Base-by-base conservation (phyloP, 2,888 invertebrate genomes). In the Tetramorium bicarinatum region DNA sequence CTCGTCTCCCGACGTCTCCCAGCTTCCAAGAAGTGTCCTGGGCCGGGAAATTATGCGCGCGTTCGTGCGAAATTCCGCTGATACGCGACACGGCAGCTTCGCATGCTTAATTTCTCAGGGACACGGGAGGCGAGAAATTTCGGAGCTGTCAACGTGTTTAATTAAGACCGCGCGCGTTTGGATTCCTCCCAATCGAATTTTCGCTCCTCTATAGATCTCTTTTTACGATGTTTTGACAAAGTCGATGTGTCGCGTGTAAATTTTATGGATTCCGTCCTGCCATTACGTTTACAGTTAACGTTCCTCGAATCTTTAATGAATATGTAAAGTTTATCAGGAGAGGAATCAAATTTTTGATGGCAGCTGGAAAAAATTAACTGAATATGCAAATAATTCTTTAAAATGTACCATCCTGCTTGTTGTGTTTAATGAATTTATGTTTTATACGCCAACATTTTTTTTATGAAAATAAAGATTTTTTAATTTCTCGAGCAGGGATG, bases 1-100 rank as follows among this genome's bases (percentile, higher is more conserved):
- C 85, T 85, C 83, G 49, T 72, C 61, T 62, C 74, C 76, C 77
- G 52, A 0, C 66, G 66, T 11, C n/a, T 44, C 29, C 29, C 29
- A 2, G 79, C 49, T 87, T 89, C 89, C 72, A 59, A 77, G 87
- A 87, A 89, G 13, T 59, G 21, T 67, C 21, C 18, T 56, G 59
- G 8, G 8, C 66, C 15, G 38, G 62, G 69, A 87, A 86, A 84
- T 85, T 82, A 81, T 82, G 80, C 64, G 47, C 49, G 54, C 54
- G 56, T 38, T 62, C 81, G 56, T 72, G 76, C 47, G 81, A 69
- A 67, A 76, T 66, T 81, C 81, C 47, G 41, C 44, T 41, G 81
- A 64, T 18, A 62, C 47, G 64, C 62, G 47, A 76, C 29, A 52
- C 21, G 38, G 34, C 71, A 38, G 44, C 74, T 3, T 67, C 25